These are phyloP conservation scores for Petrocephalus sullivani DNA, from an alignment of 2,797 vertebrate genomes.

Conservation along the genomic window DNA sequence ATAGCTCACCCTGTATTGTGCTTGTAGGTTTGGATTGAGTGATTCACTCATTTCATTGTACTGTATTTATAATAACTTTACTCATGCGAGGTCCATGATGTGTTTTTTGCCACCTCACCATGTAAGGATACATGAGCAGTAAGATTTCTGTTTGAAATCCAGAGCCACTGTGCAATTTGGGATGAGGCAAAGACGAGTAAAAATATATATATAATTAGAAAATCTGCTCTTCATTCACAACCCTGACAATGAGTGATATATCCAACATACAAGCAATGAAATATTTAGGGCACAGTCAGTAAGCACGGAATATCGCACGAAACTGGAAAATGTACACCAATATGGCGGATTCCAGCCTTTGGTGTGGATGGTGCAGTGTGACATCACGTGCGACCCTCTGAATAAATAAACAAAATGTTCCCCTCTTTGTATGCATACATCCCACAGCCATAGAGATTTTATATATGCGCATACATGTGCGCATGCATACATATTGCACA, in stretches of 20 bases:
- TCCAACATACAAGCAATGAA: not conserved
- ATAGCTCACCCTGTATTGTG: not conserved
- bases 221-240: not conserved
- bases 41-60: not conserved
- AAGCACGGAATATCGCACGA: not conserved
- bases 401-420: not conserved
- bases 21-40: not conserved
- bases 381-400: not conserved
- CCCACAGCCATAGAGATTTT: not conserved
- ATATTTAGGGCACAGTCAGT: not conserved
- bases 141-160: not conserved
- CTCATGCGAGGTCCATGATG: not conserved
- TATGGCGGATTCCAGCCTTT: not conserved
- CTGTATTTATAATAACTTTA: not conserved
- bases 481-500: not conserved
- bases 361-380: not conserved
- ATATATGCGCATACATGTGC: not conserved
- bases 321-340: not conserved
- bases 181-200: not conserved
- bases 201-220: not conserved
- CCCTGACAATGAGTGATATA: not conserved
- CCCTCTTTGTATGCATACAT: not conserved
- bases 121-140: not conserved
- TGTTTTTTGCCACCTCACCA: not conserved
- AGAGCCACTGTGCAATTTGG: not conserved